These are phyloP conservation scores for Electrophaes corylata DNA, from an alignment of 2,888 invertebrate species.

Conservation along the genomic window DNA sequence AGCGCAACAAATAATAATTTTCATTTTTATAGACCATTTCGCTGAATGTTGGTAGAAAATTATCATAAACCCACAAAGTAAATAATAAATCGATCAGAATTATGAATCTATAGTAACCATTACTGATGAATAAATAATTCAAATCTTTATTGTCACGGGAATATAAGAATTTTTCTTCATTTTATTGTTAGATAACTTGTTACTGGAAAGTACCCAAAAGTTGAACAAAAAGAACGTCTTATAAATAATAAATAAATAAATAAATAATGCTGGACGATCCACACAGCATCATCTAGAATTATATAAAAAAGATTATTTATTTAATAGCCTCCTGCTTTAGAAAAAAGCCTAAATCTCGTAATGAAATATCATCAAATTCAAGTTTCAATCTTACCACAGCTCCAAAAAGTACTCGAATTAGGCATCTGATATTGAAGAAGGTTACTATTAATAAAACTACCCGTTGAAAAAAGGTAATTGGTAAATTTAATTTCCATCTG, in stretches of 20 bases:
- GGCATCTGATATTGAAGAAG: no score
- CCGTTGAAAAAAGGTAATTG: no score
- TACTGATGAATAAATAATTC: not conserved
- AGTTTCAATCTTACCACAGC: no score
- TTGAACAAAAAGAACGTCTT: not conserved
- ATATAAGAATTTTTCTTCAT: constrained; percentile 4
- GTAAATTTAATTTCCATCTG: no score
- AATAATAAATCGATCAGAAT: not conserved
- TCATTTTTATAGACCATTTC: not conserved
- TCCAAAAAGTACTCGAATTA: no score
- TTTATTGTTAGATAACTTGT: constrained; percentile 7
- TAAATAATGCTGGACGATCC: no score
- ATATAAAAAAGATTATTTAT: not conserved
- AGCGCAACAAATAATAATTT: not conserved
- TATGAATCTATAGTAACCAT: not conserved
- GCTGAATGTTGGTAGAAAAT: not conserved
- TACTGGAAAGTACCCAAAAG: not conserved
- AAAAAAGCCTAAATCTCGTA: no score
- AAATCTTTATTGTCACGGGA: not conserved
- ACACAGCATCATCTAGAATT: no score
- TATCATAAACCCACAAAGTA: not conserved
- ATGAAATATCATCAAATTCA: no score
- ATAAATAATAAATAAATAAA: no score
- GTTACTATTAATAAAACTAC: no score
- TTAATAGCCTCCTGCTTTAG: not conserved